Conservation (phyloP, 2,797 vertebrate genomes). For the Ispidina lecontei region DNA sequence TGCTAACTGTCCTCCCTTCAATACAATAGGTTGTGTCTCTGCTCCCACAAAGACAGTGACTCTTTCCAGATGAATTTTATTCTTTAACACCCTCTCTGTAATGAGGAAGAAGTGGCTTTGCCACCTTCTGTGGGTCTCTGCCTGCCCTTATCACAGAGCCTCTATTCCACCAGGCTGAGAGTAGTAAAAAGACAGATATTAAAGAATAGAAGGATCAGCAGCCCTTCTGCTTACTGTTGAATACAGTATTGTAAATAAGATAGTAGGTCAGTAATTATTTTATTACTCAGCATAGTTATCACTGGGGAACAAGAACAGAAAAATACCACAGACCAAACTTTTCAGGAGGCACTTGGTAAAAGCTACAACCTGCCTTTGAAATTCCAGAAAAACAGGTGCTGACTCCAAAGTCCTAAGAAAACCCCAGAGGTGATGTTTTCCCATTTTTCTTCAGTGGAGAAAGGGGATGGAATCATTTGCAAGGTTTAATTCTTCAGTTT, state of each 20-base stretch:
- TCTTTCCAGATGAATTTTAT: background rate
- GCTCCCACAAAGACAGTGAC: background rate
- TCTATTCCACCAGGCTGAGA: background rate
- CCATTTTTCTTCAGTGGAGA: background rate
- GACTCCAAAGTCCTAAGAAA: background rate
- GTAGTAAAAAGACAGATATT: background rate
- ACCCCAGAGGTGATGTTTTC: background rate
- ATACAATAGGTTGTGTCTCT: background rate
- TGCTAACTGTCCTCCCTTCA: background rate
- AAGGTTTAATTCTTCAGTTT: slow-evolving; percentile 29
- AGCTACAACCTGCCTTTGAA: slow-evolving; percentile 8
- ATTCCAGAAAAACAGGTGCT: background rate
- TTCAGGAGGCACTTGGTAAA: background rate
- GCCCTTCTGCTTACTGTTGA: background rate
- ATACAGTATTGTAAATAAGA: background rate
- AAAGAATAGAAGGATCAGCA: background rate
- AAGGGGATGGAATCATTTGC: slow-evolving; percentile 3
- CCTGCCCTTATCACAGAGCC: accelerated
- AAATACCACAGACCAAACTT: background rate
- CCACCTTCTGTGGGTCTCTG: background rate
- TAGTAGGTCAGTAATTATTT: background rate
- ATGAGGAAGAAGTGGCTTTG: background rate
- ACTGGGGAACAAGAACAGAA: background rate
- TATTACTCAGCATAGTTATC: slow-evolving; percentile 8
- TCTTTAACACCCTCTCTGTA: background rate